Evolutionary conservation across 2,888 invertebrate species (phyloP), one percentile per base, ranked within the genome.

Genomic region (Chelonus formosanus): DNA sequence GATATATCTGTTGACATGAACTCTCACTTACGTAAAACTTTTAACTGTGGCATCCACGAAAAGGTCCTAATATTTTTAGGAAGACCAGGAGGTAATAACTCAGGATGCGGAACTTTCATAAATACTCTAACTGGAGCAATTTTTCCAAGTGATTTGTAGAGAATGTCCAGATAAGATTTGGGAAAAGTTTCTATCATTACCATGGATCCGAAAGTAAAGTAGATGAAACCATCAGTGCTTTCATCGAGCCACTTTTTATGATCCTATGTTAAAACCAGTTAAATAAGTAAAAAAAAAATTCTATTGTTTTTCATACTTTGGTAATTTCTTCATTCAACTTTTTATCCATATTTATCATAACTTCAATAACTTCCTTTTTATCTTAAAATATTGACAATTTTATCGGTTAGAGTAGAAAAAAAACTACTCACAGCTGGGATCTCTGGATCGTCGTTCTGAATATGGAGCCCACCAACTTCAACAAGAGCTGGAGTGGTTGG

Each of bases 401-500:
- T 20, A 20, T 20, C 20, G 20, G 20, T 20, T 20, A 20, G 20
- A 20, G 20, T 20, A 20, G 2, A 20, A 20, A 20, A 32, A 32
- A 34, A 31, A 34, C 5, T 8, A 52, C 34, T 5, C 32, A 52
- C 52, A 7, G 52, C 34, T 32, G 52, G 52, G 6, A 52, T 52
- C 6, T 52, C 52, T 32, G 52, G 52, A 32, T 52, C 52, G 8
- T 52, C 52, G 4, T 52, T 32, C 34, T 52, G 52, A 32, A 52
- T 52, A 32, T 52, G 52, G 32, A 52, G 52, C 36, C 31, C 40
- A 32, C 50, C 40, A n/a, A 53, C 58, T 34, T 87, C 84, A 5
- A 88, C 78, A 70, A 88, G 80, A 3, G 83, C 84, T 1, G 85
- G 82, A 2, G 85, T 81, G 0, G 80, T 75, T 5, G 88, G 86